phyloP scores from a whole-genome alignment of 2,888 invertebrate genomes.

The Octodonta nipae region DNA sequence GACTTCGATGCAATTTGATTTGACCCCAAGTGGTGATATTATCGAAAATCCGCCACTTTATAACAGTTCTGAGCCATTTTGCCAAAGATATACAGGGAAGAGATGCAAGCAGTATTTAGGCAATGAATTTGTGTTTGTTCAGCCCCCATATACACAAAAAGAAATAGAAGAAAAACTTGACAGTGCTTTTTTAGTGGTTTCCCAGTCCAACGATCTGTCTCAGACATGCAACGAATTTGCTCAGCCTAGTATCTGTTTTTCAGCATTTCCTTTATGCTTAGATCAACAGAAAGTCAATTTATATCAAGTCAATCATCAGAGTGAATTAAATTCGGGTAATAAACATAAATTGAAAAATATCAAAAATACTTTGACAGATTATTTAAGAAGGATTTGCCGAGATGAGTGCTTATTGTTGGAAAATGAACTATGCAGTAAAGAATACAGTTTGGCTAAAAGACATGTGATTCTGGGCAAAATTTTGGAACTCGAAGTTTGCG shows the following conservation, averaged over 20 bases:
- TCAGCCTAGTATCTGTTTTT: slow-evolving; percentile 79
- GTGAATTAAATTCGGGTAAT: slow-evolving; percentile 19
- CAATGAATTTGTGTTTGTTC: slow-evolving; percentile 75
- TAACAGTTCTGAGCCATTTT: slow-evolving; percentile 43
- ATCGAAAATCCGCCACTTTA: slow-evolving; percentile 17
- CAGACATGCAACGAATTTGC: slow-evolving; percentile 77
- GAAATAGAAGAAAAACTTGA: slow-evolving; percentile 69
- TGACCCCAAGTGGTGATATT: slow-evolving; percentile 19
- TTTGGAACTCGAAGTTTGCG: slow-evolving; percentile 71
- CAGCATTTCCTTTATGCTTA: slow-evolving; percentile 82
- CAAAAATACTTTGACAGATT: slow-evolving; percentile 36
- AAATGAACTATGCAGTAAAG: slow-evolving; percentile 78
- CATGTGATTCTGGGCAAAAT: slow-evolving; percentile 71
- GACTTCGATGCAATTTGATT: slow-evolving; percentile 21
- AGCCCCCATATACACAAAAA: slow-evolving; percentile 62
- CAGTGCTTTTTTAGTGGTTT: slow-evolving; percentile 73
- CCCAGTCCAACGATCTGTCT: slow-evolving; percentile 73
- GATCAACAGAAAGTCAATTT: slow-evolving; percentile 49
- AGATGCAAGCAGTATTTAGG: slow-evolving; percentile 67
- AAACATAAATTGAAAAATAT: slow-evolving; percentile 29
- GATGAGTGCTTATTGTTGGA: slow-evolving; percentile 88
- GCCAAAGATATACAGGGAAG: slow-evolving; percentile 69
- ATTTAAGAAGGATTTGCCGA: slow-evolving; percentile 69
- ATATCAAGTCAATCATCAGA: slow-evolving; percentile 23
- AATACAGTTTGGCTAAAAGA: slow-evolving; percentile 85